A percentile compares a stretch with the other conserved stretches of the same genome.
Evolutionary conservation across 37 sponge, comb jelly and placozoan species (phyloP).

Genomic region (Spongilla lacustris): DNA sequence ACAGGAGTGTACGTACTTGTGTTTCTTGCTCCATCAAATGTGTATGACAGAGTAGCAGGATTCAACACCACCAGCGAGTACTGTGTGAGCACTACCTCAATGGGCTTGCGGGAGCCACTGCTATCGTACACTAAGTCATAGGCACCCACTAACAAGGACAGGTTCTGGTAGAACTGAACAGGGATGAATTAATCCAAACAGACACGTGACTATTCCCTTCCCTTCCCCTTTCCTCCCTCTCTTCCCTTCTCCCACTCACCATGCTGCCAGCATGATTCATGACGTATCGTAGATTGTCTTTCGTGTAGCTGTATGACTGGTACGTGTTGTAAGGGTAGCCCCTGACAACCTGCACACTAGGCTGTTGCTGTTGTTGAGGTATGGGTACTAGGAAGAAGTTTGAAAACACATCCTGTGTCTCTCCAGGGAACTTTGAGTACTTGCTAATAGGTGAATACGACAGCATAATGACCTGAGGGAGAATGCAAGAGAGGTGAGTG

Average conservation of each 20-base stretch:
- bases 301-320: background rate
- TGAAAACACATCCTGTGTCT: background rate
- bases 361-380: background rate
- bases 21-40: slow-evolving; percentile 13
- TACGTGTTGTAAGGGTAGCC: background rate
- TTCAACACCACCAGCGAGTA: slow-evolving; percentile 17
- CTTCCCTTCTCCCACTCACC: background rate
- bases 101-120: slow-evolving; percentile 3
- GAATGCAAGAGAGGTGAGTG: too few species aligned
- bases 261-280: background rate
- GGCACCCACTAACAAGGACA: slow-evolving; percentile 21
- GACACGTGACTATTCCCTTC: background rate
- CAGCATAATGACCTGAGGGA: background rate
- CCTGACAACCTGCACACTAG: background rate
- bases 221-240: background rate
- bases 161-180: background rate
- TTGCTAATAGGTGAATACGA: background rate
- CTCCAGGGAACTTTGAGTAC: background rate
- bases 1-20: background rate
- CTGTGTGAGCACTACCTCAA: slow-evolving; percentile 29
- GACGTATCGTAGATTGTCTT: background rate
- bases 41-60: slow-evolving; percentile 2
- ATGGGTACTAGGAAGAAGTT: background rate
- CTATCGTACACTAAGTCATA: slow-evolving; percentile 29
- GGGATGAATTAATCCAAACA: background rate